A percentile compares a stretch with the other conserved stretches of the same genome.
Evolutionary conservation across 2,113 vertebrate genomes (phyloP).

Genomic region (Mirza zaza): DNA sequence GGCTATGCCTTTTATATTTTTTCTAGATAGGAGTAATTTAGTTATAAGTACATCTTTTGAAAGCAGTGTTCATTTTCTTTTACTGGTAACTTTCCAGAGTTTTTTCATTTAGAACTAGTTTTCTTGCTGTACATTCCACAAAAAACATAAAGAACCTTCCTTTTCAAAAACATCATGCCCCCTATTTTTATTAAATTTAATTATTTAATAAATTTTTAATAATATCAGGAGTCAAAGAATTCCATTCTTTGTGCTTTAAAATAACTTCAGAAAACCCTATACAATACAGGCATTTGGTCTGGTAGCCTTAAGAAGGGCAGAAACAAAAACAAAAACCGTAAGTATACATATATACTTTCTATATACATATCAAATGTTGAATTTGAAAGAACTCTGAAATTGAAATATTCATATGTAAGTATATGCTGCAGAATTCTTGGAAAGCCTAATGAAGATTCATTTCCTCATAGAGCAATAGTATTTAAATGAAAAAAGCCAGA

Average conservation of each 20-base stretch:
- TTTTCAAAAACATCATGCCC: background rate
- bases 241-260: background rate
- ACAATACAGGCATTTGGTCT: background rate
- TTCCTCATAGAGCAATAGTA: background rate
- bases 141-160: background rate
- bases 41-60: conserved; percentile 71
- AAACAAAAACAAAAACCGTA: background rate
- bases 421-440: background rate
- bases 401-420: background rate
- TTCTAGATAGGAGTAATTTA: conserved; percentile 57
- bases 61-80: conserved; percentile 69
- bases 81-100: conserved; percentile 31
- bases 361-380: background rate
- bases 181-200: background rate
- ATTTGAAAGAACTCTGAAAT: background rate
- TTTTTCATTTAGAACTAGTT: background rate
- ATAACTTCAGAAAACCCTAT: background rate
- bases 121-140: background rate
- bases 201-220: background rate
- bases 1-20: conserved; percentile 55
- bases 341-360: background rate
- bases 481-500: background rate
- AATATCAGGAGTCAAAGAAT: background rate
- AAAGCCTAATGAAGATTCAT: background rate
- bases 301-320: background rate